phyloP scores from a whole-genome alignment of 2,888 invertebrate genomes.

The Clivina fossor region DNA sequence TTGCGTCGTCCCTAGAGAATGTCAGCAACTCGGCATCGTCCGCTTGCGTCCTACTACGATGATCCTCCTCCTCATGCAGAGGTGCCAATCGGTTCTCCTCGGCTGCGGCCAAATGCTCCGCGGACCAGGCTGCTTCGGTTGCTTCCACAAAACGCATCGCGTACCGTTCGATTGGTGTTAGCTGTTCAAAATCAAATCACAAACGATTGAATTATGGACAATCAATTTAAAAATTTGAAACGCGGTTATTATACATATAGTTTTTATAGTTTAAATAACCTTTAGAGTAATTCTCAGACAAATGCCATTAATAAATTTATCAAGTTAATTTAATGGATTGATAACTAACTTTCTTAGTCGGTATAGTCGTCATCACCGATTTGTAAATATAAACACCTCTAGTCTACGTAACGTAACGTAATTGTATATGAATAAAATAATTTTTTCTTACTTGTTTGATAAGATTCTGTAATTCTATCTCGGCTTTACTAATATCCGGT shows the following conservation, averaged over 20 bases:
- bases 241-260: too few relatives aligned
- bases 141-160: constrained; percentile 92
- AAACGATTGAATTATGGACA: constrained; percentile 41
- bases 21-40: constrained; percentile 68
- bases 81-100: constrained; percentile 80
- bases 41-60: constrained; percentile 60
- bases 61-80: constrained; percentile 66
- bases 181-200: too few relatives aligned
- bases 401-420: too few relatives aligned
- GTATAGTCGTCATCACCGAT: too few relatives aligned
- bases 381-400: too few relatives aligned
- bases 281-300: too few relatives aligned
- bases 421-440: too few relatives aligned
- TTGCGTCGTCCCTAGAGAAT: constrained; percentile 75
- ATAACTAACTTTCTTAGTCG: too few relatives aligned
- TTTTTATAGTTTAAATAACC: constrained; percentile 1
- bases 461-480: constrained; percentile 70
- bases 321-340: too few relatives aligned
- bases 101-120: constrained; percentile 84
- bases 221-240: constrained; percentile 34
- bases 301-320: too few relatives aligned
- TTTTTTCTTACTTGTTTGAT: constrained; percentile 72
- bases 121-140: constrained; percentile 75
- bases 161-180: constrained; percentile 92
- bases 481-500: constrained; percentile 69